These are phyloP conservation scores for Holacanthus passer DNA, from an alignment of 2,113 vertebrate species.

Conservation along the genomic window DNA sequence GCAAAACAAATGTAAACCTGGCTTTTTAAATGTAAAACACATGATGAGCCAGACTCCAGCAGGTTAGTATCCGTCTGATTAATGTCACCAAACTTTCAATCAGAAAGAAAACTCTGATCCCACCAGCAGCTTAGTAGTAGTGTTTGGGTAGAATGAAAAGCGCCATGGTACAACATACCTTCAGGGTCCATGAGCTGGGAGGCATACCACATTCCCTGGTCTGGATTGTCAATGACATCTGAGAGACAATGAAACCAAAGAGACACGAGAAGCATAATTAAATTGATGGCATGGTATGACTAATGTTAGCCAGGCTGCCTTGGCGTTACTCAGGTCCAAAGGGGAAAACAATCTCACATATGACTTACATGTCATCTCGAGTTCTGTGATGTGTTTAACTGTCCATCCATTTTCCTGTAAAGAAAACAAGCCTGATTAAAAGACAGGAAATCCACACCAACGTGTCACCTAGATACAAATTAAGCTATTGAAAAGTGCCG, in stretches of 20 bases:
- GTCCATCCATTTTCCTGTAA: slow-evolving; percentile 84
- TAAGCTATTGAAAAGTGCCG: neutral
- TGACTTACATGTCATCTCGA: slow-evolving; percentile 93
- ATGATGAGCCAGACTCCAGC: neutral
- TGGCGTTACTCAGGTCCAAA: neutral
- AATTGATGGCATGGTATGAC: neutral
- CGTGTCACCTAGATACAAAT: neutral
- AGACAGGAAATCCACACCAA: neutral
- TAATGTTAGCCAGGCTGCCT: neutral
- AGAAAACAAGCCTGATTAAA: neutral
- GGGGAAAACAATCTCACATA: slow-evolving; percentile 15
- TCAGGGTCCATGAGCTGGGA: slow-evolving; percentile 85
- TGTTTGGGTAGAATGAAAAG: neutral
- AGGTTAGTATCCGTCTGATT: neutral
- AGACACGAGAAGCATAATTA: neutral
- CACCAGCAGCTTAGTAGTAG: too few species aligned
- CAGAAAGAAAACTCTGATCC: neutral
- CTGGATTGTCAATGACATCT: slow-evolving; percentile 88
- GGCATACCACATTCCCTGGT: slow-evolving; percentile 88
- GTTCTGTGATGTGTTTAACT: slow-evolving; percentile 85
- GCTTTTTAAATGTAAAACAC: neutral
- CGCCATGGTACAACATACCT: slow-evolving; percentile 78
- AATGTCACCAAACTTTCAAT: neutral
- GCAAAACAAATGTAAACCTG: neutral
- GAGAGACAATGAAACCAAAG: slow-evolving; percentile 12